These are phyloP conservation scores for Lymantria dispar DNA, from an alignment of 2,888 invertebrate genomes.

Conservation along the genomic window DNA sequence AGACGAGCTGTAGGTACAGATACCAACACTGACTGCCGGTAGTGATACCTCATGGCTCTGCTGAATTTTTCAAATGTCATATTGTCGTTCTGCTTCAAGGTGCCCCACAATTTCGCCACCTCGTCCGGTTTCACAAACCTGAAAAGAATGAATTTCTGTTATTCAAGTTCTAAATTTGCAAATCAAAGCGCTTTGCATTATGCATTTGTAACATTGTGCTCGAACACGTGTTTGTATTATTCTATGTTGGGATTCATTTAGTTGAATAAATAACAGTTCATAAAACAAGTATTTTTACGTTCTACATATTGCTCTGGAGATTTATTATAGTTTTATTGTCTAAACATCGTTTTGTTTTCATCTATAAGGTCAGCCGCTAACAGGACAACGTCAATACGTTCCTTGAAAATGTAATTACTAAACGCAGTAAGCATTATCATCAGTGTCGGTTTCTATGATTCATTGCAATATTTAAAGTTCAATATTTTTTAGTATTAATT, in stretches of 20 bases:
- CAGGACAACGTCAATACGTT: conserved; percentile 9
- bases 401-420: conserved; percentile 22
- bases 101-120: conserved; percentile 94
- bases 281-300: conserved; percentile 15
- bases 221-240: conserved; percentile 25
- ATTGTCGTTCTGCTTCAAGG: conserved; percentile 90
- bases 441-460: conserved; percentile 15
- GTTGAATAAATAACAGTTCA: conserved; percentile 15
- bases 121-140: conserved; percentile 93
- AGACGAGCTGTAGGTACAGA: conserved; percentile 89
- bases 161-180: conserved; percentile 18
- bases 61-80: conserved; percentile 97
- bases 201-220: conserved; percentile 22
- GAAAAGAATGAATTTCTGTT: conserved; percentile 41
- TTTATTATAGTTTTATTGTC: conserved; percentile 23
- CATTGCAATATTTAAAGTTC: conserved; percentile 6
- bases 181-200: conserved; percentile 16
- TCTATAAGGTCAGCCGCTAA: conserved; percentile 13
- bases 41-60: conserved; percentile 94
- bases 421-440: conserved; percentile 11
- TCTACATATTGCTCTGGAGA: conserved; percentile 26
- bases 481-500: conserved; percentile 4
- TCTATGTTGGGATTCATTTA: conserved; percentile 14
- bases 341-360: conserved; percentile 13
- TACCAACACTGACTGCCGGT: conserved; percentile 87